A percentile compares a stretch with the other conserved stretches of the same genome.
Evolutionary conservation across 2,113 vertebrate genomes (phyloP).

Genomic region (Actinemys pallida): DNA sequence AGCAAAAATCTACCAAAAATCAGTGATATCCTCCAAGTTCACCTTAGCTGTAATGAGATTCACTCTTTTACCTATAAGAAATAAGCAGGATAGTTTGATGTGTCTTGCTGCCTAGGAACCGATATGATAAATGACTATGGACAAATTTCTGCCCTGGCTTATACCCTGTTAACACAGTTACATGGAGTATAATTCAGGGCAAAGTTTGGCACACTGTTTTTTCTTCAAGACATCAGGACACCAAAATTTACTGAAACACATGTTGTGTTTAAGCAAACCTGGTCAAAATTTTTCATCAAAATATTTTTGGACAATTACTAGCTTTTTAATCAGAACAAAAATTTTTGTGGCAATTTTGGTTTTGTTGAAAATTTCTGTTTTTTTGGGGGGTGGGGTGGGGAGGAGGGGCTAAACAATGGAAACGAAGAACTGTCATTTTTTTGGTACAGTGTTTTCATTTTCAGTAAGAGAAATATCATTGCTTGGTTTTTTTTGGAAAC

Average conservation of each 20-base stretch:
- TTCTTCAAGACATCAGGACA: neutral
- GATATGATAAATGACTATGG: neutral
- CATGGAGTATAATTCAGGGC: neutral
- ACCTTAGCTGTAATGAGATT: neutral
- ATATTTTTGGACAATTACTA: neutral
- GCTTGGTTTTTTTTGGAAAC: slow-evolving; percentile 3
- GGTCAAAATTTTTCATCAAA: neutral
- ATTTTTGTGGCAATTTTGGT: neutral
- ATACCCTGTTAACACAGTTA: neutral
- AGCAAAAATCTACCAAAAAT: neutral
- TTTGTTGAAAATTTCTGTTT: neutral
- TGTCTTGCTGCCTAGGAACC: neutral
- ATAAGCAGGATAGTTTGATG: fast-evolving
- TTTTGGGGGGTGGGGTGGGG: fast-evolving
- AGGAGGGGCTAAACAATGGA: too few species aligned
- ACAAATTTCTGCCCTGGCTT: neutral
- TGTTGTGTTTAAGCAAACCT: neutral
- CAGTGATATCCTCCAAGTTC: neutral
- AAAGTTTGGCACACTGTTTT: neutral
- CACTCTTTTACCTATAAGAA: neutral
- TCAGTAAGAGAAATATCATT: neutral
- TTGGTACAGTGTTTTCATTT: neutral
- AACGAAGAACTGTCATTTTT: slow-evolving; percentile 22
- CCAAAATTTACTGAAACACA: slow-evolving; percentile 8
- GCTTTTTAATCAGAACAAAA: slow-evolving; percentile 17